Evolutionary conservation across 2,888 invertebrate species (phyloP).

Genomic region (Drosophila fulvimacula): DNA sequence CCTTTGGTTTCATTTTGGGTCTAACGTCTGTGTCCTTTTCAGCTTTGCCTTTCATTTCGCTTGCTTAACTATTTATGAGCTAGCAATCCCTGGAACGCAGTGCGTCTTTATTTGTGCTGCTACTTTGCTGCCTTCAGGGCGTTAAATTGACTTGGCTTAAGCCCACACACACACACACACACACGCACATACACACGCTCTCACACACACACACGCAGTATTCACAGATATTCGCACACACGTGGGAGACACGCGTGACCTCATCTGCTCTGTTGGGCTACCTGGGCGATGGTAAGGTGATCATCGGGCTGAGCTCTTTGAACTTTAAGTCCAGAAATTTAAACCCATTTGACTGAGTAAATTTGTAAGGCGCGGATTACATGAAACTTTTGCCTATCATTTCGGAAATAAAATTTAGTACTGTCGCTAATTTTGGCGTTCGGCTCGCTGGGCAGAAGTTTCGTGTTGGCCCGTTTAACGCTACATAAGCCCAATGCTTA

Average conservation of each 20-base stretch:
- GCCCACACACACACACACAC: constrained; percentile 24
- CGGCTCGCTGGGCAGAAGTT: constrained; percentile 33
- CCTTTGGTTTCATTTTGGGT: constrained; percentile 55
- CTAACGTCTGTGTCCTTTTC: constrained; percentile 43
- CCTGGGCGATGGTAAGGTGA: constrained; percentile 44
- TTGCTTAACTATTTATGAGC: constrained; percentile 78
- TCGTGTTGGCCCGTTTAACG: constrained; percentile 48
- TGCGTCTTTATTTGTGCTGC: constrained; percentile 78
- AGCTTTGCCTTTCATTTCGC: constrained; percentile 67
- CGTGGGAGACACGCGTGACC: constrained; percentile 54
- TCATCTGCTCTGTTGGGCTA: constrained; percentile 32
- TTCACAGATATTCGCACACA: constrained; percentile 17
- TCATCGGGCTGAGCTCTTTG: constrained; percentile 48
- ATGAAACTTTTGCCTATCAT: constrained; percentile 46
- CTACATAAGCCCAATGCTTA: constrained; percentile 60
- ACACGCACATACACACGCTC: constrained; percentile 1
- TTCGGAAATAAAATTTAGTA: constrained; percentile 56
- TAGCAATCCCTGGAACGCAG: constrained; percentile 73
- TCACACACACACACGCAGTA: constrained; percentile 4
- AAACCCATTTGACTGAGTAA: constrained; percentile 53
- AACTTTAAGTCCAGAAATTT: constrained; percentile 63
- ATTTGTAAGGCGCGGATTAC: constrained; percentile 46
- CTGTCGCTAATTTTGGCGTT: constrained; percentile 60
- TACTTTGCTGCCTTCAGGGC: constrained; percentile 77
- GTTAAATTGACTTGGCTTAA: constrained; percentile 75